Percentiles rank a stretch among this genome's conserved stretches.
These are phyloP conservation scores for Meda fulgida DNA, from an alignment of 2,797 vertebrate species.

Conservation along the genomic window DNA sequence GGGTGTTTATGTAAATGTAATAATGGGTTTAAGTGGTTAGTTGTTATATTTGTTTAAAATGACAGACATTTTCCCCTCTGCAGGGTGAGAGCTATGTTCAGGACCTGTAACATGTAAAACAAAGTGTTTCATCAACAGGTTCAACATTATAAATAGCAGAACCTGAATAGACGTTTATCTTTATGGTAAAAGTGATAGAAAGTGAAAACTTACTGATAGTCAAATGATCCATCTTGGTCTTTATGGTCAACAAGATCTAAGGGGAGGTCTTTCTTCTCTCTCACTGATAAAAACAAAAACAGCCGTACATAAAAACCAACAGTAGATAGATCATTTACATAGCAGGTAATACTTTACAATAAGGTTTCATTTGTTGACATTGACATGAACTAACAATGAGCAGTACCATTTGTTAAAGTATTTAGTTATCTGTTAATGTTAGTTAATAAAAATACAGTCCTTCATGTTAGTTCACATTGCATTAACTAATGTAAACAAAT, in stretches of 20 bases:
- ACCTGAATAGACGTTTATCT: not conserved
- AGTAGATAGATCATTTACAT: not conserved
- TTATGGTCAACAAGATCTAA: constrained; percentile 92
- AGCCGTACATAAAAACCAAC: not conserved
- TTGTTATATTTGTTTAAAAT: constrained; percentile 53
- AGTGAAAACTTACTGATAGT: constrained; percentile 88
- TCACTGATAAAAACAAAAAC: constrained; percentile 74
- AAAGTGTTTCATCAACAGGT: constrained; percentile 66
- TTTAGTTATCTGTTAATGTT: too few relatives aligned
- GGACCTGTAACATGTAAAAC: constrained; percentile 77
- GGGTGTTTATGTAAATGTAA: constrained; percentile 9
- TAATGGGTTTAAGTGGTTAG: constrained; percentile 47
- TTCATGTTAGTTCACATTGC: too few relatives aligned
- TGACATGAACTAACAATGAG: too few relatives aligned
- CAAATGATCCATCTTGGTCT: constrained; percentile 94
- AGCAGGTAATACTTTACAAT: too few relatives aligned
- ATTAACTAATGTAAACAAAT: too few relatives aligned
- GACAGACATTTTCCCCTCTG: constrained; percentile 48
- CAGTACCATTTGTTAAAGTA: too few relatives aligned
- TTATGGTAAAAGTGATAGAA: constrained; percentile 4
- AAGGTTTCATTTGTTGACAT: too few relatives aligned
- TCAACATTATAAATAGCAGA: constrained; percentile 32
- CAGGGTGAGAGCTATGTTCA: constrained; percentile 67
- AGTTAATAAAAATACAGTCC: too few relatives aligned
- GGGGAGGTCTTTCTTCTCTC: constrained; percentile 95